These are phyloP conservation scores for Aphyosemion australe DNA, from an alignment of 2,113 vertebrate species.

Conservation along the genomic window DNA sequence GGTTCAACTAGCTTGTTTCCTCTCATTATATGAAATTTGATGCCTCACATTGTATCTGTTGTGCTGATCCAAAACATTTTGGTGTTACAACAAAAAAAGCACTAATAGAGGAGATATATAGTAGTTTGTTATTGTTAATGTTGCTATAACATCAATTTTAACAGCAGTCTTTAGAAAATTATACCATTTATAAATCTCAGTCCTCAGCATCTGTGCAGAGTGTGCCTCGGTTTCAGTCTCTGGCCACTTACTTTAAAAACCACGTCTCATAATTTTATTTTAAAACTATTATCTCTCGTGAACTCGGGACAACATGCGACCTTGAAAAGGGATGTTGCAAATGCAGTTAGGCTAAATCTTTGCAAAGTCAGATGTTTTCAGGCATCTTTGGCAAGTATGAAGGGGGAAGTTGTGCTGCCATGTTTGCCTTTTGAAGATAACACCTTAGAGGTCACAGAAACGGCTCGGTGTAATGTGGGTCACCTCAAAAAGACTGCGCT, in stretches of 20 bases:
- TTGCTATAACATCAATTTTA: conserved; percentile 19
- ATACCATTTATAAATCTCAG: background rate
- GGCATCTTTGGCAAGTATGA: conserved; percentile 41
- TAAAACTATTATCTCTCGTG: conserved; percentile 45
- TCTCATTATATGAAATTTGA: too few species aligned
- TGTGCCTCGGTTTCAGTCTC: too few species aligned
- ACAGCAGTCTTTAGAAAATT: conserved; percentile 11
- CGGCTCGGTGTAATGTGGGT: conserved; percentile 59
- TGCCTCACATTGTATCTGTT: too few species aligned
- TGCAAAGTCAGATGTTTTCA: conserved; percentile 65
- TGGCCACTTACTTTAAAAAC: background rate
- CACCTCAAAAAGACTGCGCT: conserved; percentile 32
- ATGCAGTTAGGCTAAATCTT: conserved; percentile 52
- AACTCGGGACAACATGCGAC: conserved; percentile 48
- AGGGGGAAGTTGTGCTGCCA: conserved; percentile 28
- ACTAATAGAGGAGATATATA: too few species aligned
- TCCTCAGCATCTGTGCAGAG: too few species aligned
- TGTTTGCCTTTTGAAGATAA: conserved; percentile 66
- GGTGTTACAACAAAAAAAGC: too few species aligned
- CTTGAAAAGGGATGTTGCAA: conserved; percentile 58
- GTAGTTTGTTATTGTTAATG: background rate
- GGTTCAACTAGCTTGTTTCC: too few species aligned
- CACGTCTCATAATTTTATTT: conserved; percentile 44
- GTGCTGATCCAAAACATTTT: too few species aligned
- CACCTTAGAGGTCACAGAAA: conserved; percentile 61